Conservation (phyloP, 2,113 vertebrate species). For the Istiophorus platypterus region DNA sequence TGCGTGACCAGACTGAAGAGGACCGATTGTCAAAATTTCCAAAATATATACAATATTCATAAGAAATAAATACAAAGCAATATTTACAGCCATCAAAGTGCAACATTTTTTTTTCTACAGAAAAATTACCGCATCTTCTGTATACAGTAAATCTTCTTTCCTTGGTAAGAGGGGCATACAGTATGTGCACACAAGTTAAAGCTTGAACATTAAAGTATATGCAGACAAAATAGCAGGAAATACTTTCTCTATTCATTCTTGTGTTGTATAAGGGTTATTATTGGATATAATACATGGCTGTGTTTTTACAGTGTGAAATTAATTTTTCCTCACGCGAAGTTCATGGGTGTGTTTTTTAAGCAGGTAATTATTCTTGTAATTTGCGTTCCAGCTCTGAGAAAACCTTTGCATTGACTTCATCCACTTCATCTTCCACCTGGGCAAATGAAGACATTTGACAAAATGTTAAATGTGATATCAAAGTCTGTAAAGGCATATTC, state of each 20-base stretch:
- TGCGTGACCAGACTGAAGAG: constrained; percentile 9
- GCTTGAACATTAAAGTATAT: constrained; percentile 19
- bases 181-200: constrained; percentile 34
- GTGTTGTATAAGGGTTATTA: neutral
- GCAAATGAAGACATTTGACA: constrained; percentile 24
- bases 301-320: constrained; percentile 14
- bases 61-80: constrained; percentile 65
- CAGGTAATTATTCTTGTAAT: constrained; percentile 72
- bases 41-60: constrained; percentile 62
- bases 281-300: neutral
- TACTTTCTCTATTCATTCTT: constrained; percentile 9
- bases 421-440: constrained; percentile 87
- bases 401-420: constrained; percentile 84
- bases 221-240: constrained; percentile 30
- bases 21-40: neutral
- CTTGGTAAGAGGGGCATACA: constrained; percentile 22
- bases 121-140: constrained; percentile 19
- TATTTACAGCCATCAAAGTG: constrained; percentile 39
- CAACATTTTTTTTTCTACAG: neutral
- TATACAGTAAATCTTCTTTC: constrained; percentile 1
- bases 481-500: neutral
- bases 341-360: neutral
- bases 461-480: constrained; percentile 3
- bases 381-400: constrained; percentile 84
- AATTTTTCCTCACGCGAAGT: neutral